Base-by-base conservation (phyloP, 2,113 vertebrate species). In the Tachycineta bicolor region DNA sequence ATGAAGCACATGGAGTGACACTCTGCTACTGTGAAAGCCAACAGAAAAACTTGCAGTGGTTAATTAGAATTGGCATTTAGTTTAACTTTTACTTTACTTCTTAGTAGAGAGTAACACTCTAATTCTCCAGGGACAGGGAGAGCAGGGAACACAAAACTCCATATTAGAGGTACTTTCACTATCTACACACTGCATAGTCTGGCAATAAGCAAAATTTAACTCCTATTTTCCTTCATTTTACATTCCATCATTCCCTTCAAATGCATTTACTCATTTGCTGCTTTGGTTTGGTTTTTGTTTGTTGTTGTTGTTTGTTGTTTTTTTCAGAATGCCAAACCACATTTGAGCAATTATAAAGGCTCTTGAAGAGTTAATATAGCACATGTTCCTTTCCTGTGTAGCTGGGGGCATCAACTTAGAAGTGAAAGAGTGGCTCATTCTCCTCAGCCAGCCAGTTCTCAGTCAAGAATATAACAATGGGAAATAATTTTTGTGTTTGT, bases 341-440 rank as follows among this genome's bases (percentile, higher is more conserved):
- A 83, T 65, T 44, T 39, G 28, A 90, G 16, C 41, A 83, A 76
- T 58, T 49, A 37, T 31, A 88, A 93, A 90, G 28, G 12, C 55
- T 80, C 59, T 70, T 85, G 22, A 94, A 83, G 25, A 83, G 9
- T 17, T 50, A 50, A 12, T 39, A 44, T 1, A 90, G 29, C 16
- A 81, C n/a, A 86, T 26, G 88, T 89, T 88, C 14, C 33, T 90
- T 83, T 90, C 59, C 82, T 80, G 39, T 59, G 63, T 88, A 93
- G 85, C 79, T 87, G 90, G 46, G 90, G 33, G 67, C 63, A 88
- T 39, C 55, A 63, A 80, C 63, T 67, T 65, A 5, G 5, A 69
- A 44, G 34, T 69, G 63, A 73, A 63, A 60, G 47, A 90, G 63
- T 46, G n/a, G 28, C 33, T 77, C 23, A 22, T 86, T 83, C 79